Percentiles rank a stretch among this genome's conserved stretches.
phyloP scores from a whole-genome alignment of 2,113 vertebrate genomes.

The Lasiurus cinereus region DNA sequence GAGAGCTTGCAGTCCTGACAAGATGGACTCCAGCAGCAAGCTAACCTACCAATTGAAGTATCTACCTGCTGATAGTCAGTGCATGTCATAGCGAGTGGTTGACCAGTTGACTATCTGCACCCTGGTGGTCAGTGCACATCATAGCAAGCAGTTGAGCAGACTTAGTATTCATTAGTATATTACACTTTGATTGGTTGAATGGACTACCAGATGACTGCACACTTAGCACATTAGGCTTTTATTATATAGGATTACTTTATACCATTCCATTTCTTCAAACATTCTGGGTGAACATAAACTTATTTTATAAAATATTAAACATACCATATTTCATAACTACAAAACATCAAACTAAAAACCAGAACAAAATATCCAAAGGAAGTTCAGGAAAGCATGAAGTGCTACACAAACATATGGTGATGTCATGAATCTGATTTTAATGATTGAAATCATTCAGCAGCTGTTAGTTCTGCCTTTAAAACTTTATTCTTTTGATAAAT shows the following conservation, averaged over 20 bases:
- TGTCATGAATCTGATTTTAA: neutral
- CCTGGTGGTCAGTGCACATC: no score
- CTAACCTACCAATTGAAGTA: no score
- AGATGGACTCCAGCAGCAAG: no score
- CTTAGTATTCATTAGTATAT: no score
- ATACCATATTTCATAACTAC: neutral
- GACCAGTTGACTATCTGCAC: no score
- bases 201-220: no score
- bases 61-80: no score
- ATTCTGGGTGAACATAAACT: neutral
- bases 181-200: no score
- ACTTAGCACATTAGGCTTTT: no score
- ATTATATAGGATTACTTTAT: neutral
- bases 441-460: neutral
- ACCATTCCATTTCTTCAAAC: neutral
- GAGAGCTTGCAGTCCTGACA: no score
- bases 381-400: neutral
- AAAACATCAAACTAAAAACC: neutral
- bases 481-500: neutral
- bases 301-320: neutral
- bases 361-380: neutral
- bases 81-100: no score
- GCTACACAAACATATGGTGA: rapidly evolving
- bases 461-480: neutral
- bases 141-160: no score